Evolutionary conservation across 2,888 invertebrate species (phyloP).

Genomic region (Pheosia gnoma): DNA sequence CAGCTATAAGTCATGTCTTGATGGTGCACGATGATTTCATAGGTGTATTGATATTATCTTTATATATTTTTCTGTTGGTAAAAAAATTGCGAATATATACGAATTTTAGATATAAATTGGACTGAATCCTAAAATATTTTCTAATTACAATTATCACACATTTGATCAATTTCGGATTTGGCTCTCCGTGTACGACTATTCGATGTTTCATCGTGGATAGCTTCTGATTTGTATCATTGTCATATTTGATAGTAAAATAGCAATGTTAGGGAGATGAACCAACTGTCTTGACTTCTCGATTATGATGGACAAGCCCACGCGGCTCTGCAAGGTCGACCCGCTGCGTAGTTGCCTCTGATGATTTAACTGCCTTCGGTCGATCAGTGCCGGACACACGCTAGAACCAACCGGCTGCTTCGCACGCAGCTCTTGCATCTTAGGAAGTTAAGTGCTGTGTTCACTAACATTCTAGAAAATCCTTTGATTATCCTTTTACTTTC

Average conservation of each 20-base stretch:
- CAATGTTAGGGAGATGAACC: conserved; percentile 57
- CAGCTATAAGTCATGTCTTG: conserved; percentile 30
- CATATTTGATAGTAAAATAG: not conserved
- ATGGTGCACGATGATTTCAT: conserved; percentile 35
- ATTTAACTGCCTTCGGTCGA: conserved; percentile 72
- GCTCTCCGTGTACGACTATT: too few species aligned
- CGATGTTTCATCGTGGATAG: too few species aligned
- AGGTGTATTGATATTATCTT: conserved; percentile 31
- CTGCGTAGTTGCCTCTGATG: conserved; percentile 80
- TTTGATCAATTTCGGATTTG: too few species aligned
- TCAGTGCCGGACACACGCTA: conserved; percentile 75
- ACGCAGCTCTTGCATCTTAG: conserved; percentile 30
- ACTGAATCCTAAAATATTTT: too few species aligned
- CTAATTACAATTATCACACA: too few species aligned
- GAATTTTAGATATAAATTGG: too few species aligned
- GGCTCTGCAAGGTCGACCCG: conserved; percentile 66
- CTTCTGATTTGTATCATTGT: too few species aligned
- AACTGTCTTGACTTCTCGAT: conserved; percentile 54
- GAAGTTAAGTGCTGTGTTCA: conserved; percentile 32
- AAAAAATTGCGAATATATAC: not conserved
- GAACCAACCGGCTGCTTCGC: conserved; percentile 54
- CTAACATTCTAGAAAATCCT: conserved; percentile 6
- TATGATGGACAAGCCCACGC: conserved; percentile 77
- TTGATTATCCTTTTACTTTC: not conserved
- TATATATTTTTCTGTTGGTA: conserved; percentile 10